Evolutionary conservation across 2,888 invertebrate species (phyloP).

Genomic region (Nowickia ferox): DNA sequence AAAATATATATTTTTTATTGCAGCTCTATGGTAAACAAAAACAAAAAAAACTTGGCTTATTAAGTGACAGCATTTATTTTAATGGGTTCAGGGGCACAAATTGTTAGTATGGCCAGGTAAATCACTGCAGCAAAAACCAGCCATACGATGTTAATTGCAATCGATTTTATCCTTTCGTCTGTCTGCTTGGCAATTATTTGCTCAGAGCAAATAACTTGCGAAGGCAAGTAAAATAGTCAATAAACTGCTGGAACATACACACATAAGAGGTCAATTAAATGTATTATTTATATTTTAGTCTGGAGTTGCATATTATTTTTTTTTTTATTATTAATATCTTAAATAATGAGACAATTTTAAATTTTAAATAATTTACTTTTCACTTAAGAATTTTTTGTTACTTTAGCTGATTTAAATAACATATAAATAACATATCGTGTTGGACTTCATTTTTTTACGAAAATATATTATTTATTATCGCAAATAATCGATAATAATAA

Average conservation of each 20-base stretch:
- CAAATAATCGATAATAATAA: too few relatives aligned
- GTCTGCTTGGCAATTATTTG: background rate
- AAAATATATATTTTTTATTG: too few relatives aligned
- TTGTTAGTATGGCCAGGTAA: slow-evolving; percentile 60
- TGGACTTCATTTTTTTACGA: too few relatives aligned
- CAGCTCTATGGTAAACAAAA: too few relatives aligned
- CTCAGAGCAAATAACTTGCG: background rate
- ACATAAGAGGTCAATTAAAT: slow-evolving; percentile 23
- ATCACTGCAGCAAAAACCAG: slow-evolving; percentile 15
- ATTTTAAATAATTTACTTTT: too few relatives aligned
- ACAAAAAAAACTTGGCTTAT: slow-evolving; percentile 23
- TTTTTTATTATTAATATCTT: too few relatives aligned
- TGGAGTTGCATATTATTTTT: background rate
- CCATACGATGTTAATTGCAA: slow-evolving; percentile 39
- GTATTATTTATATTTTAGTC: slow-evolving; percentile 13
- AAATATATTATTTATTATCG: too few relatives aligned
- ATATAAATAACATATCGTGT: too few relatives aligned
- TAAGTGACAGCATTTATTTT: slow-evolving; percentile 60
- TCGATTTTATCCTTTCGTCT: slow-evolving; percentile 37
- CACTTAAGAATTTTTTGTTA: too few relatives aligned
- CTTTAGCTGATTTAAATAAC: too few relatives aligned
- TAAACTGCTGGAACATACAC: slow-evolving; percentile 5
- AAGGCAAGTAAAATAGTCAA: background rate
- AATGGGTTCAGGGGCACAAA: slow-evolving; percentile 47
- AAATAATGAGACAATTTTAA: too few relatives aligned